Conservation (phyloP, 2,113 vertebrate genomes). For the Microtus montanus region DNA sequence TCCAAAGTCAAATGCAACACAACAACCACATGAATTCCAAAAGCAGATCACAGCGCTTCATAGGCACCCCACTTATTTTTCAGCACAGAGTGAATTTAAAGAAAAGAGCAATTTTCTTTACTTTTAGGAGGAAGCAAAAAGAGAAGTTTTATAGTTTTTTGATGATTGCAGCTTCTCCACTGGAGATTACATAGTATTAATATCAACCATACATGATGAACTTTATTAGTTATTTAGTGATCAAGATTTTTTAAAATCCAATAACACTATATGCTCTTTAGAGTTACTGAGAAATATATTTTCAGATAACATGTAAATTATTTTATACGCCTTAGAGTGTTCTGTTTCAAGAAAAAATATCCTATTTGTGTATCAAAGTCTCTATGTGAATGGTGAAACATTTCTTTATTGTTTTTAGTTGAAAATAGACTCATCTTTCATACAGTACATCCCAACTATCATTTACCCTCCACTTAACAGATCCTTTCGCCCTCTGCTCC, state of each 20-base stretch:
- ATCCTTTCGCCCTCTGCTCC: background rate
- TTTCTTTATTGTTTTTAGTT: background rate
- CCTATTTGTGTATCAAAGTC: background rate
- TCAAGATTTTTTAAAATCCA: background rate
- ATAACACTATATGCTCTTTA: background rate
- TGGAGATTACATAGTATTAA: background rate
- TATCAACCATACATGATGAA: background rate
- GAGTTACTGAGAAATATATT: background rate
- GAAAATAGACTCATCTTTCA: background rate
- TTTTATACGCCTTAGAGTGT: background rate
- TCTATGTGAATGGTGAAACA: background rate
- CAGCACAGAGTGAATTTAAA: background rate
- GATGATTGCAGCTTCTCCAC: background rate
- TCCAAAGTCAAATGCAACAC: background rate
- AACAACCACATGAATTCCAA: background rate
- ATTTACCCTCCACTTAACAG: background rate
- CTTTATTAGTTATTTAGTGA: conserved; percentile 14
- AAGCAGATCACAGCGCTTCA: background rate
- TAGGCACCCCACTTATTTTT: background rate
- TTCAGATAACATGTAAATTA: background rate
- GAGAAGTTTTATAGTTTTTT: background rate
- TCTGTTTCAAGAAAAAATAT: background rate
- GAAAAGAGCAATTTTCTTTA: background rate
- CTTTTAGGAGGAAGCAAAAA: background rate
- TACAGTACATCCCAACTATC: background rate